These are phyloP conservation scores for Aphaenogaster floridana DNA, from an alignment of 1,140 invertebrate species.

Conservation along the genomic window DNA sequence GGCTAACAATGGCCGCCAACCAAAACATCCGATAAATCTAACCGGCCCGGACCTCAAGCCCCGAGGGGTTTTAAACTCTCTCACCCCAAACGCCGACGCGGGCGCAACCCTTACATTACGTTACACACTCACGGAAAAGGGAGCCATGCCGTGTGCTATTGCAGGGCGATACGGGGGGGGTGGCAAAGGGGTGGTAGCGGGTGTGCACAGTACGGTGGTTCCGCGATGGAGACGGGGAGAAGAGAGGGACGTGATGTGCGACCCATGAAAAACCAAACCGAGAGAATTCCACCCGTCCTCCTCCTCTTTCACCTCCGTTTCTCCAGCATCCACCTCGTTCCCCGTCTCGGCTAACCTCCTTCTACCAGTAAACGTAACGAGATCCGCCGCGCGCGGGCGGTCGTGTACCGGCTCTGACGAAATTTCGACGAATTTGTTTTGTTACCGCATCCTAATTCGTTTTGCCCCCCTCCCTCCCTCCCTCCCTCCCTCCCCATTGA, in stretches of 20 bases:
- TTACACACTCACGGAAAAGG: slow-evolving; percentile 79
- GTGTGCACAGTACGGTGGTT: slow-evolving; percentile 60
- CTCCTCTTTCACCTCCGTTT: slow-evolving; percentile 45
- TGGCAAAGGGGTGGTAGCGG: slow-evolving; percentile 69
- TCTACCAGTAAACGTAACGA: slow-evolving; percentile 66
- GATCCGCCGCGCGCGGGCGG: slow-evolving; percentile 67
- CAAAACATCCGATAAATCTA: slow-evolving; percentile 88
- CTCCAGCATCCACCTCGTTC: slow-evolving; percentile 44
- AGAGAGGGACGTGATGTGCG: slow-evolving; percentile 78
- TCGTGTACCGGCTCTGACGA: slow-evolving; percentile 69
- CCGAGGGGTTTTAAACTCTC: slow-evolving; percentile 86
- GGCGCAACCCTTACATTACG: slow-evolving; percentile 86
- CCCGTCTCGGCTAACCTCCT: slow-evolving; percentile 56
- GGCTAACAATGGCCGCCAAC: slow-evolving; percentile 87
- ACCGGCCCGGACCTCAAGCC: slow-evolving; percentile 86
- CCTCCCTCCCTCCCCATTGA: background rate
- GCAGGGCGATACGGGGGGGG: slow-evolving; percentile 69
- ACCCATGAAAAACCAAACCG: slow-evolving; percentile 83
- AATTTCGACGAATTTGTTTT: slow-evolving; percentile 79
- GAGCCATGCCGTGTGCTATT: slow-evolving; percentile 80
- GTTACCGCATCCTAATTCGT: slow-evolving; percentile 80
- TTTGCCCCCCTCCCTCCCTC: slow-evolving; percentile 25
- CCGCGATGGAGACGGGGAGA: slow-evolving; percentile 31
- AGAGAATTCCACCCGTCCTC: slow-evolving; percentile 76
- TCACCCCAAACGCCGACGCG: slow-evolving; percentile 82